phyloP scores from a whole-genome alignment of 2,113 vertebrate species.

The Lasiurus borealis region DNA sequence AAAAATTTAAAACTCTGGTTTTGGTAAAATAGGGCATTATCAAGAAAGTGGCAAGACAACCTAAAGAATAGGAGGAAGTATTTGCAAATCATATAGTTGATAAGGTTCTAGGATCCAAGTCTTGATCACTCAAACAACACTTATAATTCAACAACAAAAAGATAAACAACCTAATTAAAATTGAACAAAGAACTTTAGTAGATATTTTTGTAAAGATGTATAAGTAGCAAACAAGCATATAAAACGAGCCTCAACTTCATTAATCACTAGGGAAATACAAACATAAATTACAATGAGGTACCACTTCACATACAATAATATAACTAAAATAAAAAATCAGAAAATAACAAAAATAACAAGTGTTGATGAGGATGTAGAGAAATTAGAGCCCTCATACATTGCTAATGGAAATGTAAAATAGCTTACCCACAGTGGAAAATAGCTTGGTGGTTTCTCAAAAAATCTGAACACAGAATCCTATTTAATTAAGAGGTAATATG shows the following conservation, averaged over 20 bases:
- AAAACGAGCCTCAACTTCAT: neutral
- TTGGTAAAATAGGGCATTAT: neutral
- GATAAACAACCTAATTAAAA: neutral
- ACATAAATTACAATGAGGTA: neutral
- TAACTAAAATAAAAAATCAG: neutral
- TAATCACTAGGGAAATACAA: neutral
- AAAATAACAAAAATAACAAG: neutral
- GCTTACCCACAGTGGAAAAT: neutral
- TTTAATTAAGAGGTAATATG: no score
- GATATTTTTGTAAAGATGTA: neutral
- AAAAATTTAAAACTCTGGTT: neutral
- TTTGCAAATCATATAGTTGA: neutral
- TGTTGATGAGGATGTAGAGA: neutral
- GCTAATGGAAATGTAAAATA: neutral
- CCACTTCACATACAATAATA: neutral
- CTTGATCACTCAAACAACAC: neutral
- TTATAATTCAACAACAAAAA: neutral
- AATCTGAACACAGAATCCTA: neutral
- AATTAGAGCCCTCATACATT: neutral
- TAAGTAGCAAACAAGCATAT: neutral
- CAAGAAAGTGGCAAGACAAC: conserved; percentile 15
- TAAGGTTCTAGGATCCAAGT: neutral
- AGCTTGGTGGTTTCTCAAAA: neutral
- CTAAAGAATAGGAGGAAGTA: neutral
- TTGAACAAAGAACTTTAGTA: neutral